A percentile compares a stretch with the other conserved stretches of the same genome.
Evolutionary conservation across 2,888 invertebrate genomes (phyloP).

Genomic region (Bursaphelenchus okinawaensis): DNA sequence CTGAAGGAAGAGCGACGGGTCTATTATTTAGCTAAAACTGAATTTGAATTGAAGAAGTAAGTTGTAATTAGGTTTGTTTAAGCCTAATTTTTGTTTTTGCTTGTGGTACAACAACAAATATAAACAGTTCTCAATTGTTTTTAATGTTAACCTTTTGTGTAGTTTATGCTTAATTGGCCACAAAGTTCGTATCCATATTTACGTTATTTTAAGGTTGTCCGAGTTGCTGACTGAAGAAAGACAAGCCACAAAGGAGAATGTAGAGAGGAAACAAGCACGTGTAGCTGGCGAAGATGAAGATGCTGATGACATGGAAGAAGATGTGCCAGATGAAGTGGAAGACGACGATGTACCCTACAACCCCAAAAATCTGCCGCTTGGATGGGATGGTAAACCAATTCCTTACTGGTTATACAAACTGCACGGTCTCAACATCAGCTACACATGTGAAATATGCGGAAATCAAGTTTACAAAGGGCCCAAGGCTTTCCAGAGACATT

Average conservation of each 20-base stretch:
- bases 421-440: conserved; percentile 95
- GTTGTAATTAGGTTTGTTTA: no score
- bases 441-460: conserved; percentile 98
- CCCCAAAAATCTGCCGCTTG: conserved; percentile 95
- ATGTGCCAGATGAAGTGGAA: conserved; percentile 63
- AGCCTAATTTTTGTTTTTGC: conserved; percentile 6
- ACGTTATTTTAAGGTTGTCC: conserved; percentile 31
- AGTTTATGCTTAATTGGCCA: no score
- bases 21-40: conserved; percentile 31
- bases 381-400: conserved; percentile 62
- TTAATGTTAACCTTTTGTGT: conserved; percentile 13
- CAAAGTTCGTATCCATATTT: no score
- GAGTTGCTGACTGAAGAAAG: conserved; percentile 67
- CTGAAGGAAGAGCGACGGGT: conserved; percentile 37
- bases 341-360: conserved; percentile 93
- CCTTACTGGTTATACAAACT: conserved; percentile 73
- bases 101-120: not conserved
- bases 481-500: conserved; percentile 97
- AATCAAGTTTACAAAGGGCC: conserved; percentile 87
- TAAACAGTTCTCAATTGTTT: conserved; percentile 5
- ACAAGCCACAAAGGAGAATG: conserved; percentile 89
- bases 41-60: conserved; percentile 28
- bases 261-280: conserved; percentile 92
- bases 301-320: conserved; percentile 59
- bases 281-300: conserved; percentile 66